Evolutionary conservation across 2,113 vertebrate genomes (phyloP).

Genomic region (Bujurquina vittata): DNA sequence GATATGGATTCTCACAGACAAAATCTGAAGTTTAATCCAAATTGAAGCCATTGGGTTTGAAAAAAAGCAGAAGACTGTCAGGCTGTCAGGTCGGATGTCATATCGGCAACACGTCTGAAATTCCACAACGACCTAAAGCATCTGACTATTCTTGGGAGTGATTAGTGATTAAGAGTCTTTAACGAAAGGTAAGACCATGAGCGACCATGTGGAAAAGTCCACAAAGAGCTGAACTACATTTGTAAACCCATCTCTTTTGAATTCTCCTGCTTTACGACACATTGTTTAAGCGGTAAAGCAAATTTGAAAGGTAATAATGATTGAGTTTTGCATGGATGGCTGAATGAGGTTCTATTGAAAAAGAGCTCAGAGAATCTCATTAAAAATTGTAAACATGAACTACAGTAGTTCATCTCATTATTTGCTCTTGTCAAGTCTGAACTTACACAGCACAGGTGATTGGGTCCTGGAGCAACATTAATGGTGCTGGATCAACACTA

Average conservation of each 20-base stretch:
- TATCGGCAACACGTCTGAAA: too few relatives aligned
- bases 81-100: too few relatives aligned
- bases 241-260: background rate
- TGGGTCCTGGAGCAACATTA: background rate
- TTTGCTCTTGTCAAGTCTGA: constrained; percentile 8
- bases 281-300: background rate
- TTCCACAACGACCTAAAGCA: too few relatives aligned
- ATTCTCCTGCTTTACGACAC: background rate
- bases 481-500: background rate
- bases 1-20: too few relatives aligned
- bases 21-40: too few relatives aligned
- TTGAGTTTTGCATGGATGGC: background rate
- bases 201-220: background rate
- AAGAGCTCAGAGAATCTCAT: background rate
- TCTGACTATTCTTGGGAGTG: too few relatives aligned
- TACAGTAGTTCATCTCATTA: background rate
- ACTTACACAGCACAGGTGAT: background rate
- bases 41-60: too few relatives aligned
- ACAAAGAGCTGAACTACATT: background rate
- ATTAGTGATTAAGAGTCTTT: background rate
- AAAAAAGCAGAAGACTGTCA: too few relatives aligned
- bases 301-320: background rate
- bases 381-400: background rate
- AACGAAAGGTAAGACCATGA: background rate
- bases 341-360: background rate